Evolutionary conservation across 2,113 vertebrate species (phyloP).

Genomic region (Thamnaconus septentrionalis): DNA sequence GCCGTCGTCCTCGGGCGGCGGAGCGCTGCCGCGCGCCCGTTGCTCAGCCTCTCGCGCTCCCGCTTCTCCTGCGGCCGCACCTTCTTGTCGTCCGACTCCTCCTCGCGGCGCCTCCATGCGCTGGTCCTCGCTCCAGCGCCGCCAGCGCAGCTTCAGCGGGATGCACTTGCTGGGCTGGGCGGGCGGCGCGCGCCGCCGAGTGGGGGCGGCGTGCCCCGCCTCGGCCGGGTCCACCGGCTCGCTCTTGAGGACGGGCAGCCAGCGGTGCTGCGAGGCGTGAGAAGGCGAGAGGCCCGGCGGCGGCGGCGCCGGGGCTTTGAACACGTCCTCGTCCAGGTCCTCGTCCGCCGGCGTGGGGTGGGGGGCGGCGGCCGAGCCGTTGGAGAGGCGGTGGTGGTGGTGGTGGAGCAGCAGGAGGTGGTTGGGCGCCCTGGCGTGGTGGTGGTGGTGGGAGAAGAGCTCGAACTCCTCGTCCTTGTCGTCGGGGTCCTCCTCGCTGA

Average conservation of each 20-base stretch:
- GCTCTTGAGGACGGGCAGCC: conserved; percentile 59
- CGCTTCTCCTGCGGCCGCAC: conserved; percentile 73
- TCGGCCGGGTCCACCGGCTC: conserved; percentile 65
- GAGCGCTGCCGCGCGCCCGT: conserved; percentile 48
- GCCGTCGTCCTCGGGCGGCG: conserved; percentile 40
- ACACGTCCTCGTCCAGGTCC: conserved; percentile 89
- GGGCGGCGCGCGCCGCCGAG: conserved; percentile 18
- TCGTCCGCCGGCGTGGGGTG: conserved; percentile 63
- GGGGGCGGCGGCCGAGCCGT: conserved; percentile 44
- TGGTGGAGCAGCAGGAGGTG: conserved; percentile 47
- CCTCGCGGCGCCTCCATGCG: conserved; percentile 82
- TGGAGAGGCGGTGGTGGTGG: conserved; percentile 39
- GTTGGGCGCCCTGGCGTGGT: conserved; percentile 25
- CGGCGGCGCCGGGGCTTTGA: conserved; percentile 84
- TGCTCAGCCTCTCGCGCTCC: conserved; percentile 53
- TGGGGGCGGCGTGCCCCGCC: conserved; percentile 48
- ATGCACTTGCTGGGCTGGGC: conserved; percentile 80
- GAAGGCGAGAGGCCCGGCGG: conserved; percentile 65
- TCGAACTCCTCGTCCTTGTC: conserved; percentile 72
- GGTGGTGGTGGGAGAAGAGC: conserved; percentile 55
- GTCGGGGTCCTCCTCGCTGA: conserved; percentile 84
- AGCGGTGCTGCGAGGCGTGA: conserved; percentile 55
- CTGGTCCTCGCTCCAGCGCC: conserved; percentile 92
- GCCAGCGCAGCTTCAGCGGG: conserved; percentile 88
- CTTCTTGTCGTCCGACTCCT: conserved; percentile 82